A percentile compares a stretch with the other conserved stretches of the same genome.
phyloP scores from a whole-genome alignment of 2,113 vertebrate species.

The Enhydra lutris region DNA sequence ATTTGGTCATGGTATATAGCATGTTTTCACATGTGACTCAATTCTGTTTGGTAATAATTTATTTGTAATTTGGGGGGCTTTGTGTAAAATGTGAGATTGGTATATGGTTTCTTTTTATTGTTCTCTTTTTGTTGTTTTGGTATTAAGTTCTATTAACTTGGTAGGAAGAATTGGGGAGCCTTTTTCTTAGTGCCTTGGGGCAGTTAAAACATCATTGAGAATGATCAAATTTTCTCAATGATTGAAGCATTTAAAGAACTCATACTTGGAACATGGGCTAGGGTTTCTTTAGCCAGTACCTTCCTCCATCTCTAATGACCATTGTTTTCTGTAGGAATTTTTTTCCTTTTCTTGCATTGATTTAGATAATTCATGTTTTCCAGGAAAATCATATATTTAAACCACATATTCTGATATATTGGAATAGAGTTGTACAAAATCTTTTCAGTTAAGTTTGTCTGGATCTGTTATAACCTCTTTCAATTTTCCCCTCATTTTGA shows the following conservation, averaged over 20 bases:
- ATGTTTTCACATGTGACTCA: not conserved
- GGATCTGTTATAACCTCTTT: not conserved
- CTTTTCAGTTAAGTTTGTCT: slow-evolving; percentile 7
- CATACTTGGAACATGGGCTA: not conserved
- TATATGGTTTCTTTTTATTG: not conserved
- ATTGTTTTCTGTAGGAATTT: not conserved
- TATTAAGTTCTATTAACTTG: not conserved
- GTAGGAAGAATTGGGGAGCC: not conserved
- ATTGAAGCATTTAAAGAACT: not conserved
- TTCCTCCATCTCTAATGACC: not conserved
- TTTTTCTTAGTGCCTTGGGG: not conserved
- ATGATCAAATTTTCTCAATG: not conserved
- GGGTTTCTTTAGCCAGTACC: not conserved
- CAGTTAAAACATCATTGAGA: not conserved
- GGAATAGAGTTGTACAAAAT: not conserved
- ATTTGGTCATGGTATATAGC: not conserved
- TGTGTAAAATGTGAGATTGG: not conserved
- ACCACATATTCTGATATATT: not conserved
- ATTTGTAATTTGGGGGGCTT: not conserved
- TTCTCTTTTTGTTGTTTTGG: not conserved
- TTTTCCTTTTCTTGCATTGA: slow-evolving; percentile 4
- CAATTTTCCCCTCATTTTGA: not conserved
- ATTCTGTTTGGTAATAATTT: not conserved
- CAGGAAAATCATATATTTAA: not conserved
- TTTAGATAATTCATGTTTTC: not conserved